Percentiles rank a stretch among this genome's conserved stretches.
phyloP scores from a whole-genome alignment of 2,888 invertebrate species.

The Geophilus truncorum region DNA sequence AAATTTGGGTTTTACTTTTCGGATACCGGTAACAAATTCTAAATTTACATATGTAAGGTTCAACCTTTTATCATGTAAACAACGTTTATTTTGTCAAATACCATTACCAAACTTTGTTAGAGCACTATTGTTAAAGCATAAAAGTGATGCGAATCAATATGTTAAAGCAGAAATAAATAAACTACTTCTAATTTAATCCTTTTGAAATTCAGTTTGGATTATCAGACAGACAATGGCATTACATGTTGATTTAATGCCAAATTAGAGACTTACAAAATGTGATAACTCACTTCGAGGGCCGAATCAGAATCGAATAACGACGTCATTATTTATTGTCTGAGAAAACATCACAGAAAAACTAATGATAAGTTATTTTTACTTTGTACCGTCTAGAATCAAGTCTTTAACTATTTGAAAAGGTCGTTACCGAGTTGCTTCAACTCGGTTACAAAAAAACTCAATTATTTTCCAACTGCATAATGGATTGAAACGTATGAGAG shows the following conservation, averaged over 20 bases:
- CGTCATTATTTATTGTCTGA: neutral
- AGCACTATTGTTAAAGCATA: neutral
- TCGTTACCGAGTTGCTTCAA: no score
- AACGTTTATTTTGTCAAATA: neutral
- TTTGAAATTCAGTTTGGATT: neutral
- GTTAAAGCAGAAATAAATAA: neutral
- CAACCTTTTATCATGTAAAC: neutral
- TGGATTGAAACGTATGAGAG: neutral
- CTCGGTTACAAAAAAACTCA: no score
- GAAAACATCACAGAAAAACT: no score
- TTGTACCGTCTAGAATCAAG: no score
- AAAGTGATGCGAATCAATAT: neutral
- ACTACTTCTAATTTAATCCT: neutral
- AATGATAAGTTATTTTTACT: no score
- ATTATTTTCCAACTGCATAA: neutral
- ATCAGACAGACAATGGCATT: neutral
- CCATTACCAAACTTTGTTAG: neutral
- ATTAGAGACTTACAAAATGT: neutral
- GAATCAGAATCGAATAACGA: neutral
- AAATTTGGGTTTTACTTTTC: no score
- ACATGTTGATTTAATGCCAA: neutral
- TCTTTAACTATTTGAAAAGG: no score
- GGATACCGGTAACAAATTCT: no score
- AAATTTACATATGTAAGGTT: no score
- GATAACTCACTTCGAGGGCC: neutral